A percentile compares a stretch with the other conserved stretches of the same genome.
Evolutionary conservation across 2,888 invertebrate genomes (phyloP).

Genomic region (Agrochola lota): DNA sequence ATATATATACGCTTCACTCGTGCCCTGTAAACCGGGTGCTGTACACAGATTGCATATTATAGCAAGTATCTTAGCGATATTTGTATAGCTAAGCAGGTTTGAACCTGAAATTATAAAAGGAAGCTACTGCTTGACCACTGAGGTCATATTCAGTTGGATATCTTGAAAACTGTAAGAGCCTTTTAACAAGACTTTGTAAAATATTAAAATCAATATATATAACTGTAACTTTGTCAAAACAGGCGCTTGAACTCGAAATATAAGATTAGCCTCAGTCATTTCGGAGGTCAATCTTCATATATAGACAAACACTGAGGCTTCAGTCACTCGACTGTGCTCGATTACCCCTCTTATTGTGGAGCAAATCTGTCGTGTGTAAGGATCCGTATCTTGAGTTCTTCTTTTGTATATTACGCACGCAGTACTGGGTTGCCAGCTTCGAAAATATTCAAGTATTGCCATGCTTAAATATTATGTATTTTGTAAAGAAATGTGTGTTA

Average conservation of each 20-base stretch:
- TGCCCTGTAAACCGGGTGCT: constrained; percentile 36
- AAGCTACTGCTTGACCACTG: constrained; percentile 21
- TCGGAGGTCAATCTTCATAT: constrained; percentile 37
- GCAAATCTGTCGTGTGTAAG: constrained; percentile 49
- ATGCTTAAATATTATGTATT: constrained; percentile 60
- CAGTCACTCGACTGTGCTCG: constrained; percentile 21
- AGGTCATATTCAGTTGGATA: constrained; percentile 24
- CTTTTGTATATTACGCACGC: constrained; percentile 66
- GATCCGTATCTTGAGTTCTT: constrained; percentile 55
- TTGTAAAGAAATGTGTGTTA: constrained; percentile 59
- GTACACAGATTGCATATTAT: constrained; percentile 53
- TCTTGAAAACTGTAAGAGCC: constrained; percentile 37
- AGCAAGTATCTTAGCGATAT: constrained; percentile 42
- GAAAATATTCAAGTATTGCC: constrained; percentile 72
- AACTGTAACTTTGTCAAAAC: constrained; percentile 31
- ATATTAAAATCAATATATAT: constrained; percentile 29
- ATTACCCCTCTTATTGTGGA: constrained; percentile 11
- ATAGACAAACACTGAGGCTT: constrained; percentile 26
- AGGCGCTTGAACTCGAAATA: constrained; percentile 39
- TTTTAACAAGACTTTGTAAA: constrained; percentile 54
- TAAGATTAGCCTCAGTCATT: constrained; percentile 34
- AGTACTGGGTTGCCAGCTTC: constrained; percentile 74
- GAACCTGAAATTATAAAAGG: constrained; percentile 11
- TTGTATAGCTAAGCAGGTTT: constrained; percentile 25
- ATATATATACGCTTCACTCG: constrained; percentile 58